These are phyloP conservation scores for Cryptus viduatorius DNA, from an alignment of 2,888 invertebrate genomes.

Conservation along the genomic window DNA sequence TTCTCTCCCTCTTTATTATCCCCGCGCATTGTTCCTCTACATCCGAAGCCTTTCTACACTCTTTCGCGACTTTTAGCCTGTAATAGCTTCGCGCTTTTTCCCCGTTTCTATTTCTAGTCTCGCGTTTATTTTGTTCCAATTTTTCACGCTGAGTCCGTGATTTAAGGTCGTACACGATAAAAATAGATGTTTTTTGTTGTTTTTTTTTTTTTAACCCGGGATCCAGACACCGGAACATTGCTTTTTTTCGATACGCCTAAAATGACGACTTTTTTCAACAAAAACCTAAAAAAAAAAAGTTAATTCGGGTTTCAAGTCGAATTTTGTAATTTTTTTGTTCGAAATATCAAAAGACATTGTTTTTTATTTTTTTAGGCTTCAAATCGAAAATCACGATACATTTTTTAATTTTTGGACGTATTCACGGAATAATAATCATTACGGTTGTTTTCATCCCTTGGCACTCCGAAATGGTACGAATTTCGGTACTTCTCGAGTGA, in stretches of 20 bases:
- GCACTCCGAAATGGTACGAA: conserved; percentile 8
- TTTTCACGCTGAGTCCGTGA: neutral
- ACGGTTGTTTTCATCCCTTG: neutral
- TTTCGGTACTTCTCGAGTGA: conserved; percentile 29
- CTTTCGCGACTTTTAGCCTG: conserved; percentile 38
- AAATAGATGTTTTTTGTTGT: too few relatives aligned
- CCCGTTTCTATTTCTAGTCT: conserved; percentile 3
- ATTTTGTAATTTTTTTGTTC: too few relatives aligned
- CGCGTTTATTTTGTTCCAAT: neutral
- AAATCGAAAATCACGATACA: neutral
- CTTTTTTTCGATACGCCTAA: too few relatives aligned
- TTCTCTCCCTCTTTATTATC: conserved; percentile 38
- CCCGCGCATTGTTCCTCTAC: conserved; percentile 53
- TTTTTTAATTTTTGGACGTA: neutral
- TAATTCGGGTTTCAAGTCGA: too few relatives aligned
- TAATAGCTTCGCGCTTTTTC: conserved; percentile 43
- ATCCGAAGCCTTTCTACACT: conserved; percentile 40
- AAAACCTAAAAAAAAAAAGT: too few relatives aligned
- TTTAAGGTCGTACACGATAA: too few relatives aligned
- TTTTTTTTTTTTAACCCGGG: too few relatives aligned
- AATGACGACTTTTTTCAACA: too few relatives aligned
- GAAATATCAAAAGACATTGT: too few relatives aligned
- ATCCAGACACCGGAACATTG: too few relatives aligned
- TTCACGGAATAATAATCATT: neutral
- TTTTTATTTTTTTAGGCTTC: neutral